Evolutionary conservation across 2,888 invertebrate genomes (phyloP).

Genomic region (Suillia variegata): DNA sequence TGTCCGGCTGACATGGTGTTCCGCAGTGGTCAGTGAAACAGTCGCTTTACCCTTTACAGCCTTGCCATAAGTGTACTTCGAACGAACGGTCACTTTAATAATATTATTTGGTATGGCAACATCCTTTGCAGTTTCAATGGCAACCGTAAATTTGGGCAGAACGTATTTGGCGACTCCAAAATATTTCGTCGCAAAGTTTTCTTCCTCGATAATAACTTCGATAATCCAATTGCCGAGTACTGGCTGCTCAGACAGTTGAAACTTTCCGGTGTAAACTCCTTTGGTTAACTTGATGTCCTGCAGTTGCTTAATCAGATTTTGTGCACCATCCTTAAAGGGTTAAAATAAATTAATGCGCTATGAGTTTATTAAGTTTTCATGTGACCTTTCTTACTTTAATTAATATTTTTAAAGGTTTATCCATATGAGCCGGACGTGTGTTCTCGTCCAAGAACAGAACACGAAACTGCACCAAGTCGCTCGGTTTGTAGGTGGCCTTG

Average conservation of each 20-base stretch:
- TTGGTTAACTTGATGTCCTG: conserved; percentile 69
- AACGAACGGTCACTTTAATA: conserved; percentile 63
- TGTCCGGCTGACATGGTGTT: conserved; percentile 24
- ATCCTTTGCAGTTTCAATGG: conserved; percentile 79
- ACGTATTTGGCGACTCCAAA: conserved; percentile 82
- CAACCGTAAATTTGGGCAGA: conserved; percentile 88
- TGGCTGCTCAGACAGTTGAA: conserved; percentile 78
- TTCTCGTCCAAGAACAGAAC: conserved; percentile 74
- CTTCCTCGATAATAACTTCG: conserved; percentile 65
- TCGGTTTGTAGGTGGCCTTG: conserved; percentile 86
- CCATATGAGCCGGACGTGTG: conserved; percentile 65
- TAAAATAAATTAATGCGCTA: conserved; percentile 5
- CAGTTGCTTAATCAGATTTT: conserved; percentile 84
- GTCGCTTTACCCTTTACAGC: conserved; percentile 85
- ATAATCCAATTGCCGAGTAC: conserved; percentile 88
- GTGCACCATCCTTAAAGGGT: conserved; percentile 70
- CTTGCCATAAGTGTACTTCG: conserved; percentile 76
- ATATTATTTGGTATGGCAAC: conserved; percentile 79
- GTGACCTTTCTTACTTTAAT: conserved; percentile 30
- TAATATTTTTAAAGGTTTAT: conserved; percentile 39
- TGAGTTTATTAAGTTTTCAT: background rate
- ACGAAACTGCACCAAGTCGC: conserved; percentile 76
- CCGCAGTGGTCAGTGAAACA: conserved; percentile 62
- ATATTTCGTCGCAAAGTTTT: background rate
- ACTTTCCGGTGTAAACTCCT: conserved; percentile 77